Evolutionary conservation across 2,797 vertebrate genomes (phyloP).

Genomic region (Hoplostethus atlanticus): DNA sequence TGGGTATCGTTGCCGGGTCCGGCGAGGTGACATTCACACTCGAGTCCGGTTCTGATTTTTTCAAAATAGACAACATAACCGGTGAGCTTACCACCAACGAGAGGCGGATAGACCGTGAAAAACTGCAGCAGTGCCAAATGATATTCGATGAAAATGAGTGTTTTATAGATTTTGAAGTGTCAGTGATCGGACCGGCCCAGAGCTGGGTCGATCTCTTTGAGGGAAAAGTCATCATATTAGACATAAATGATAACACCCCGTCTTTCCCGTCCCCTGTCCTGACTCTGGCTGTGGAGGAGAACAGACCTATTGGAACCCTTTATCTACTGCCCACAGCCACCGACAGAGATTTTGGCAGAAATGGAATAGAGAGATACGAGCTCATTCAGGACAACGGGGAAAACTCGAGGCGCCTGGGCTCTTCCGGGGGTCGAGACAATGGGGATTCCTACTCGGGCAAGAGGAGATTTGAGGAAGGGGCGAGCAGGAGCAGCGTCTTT

Average conservation of each 20-base stretch:
- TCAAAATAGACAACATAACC: conserved; percentile 99
- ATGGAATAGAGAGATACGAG: conserved; percentile 98
- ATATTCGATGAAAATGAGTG: conserved; percentile 99
- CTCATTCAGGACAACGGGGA: conserved; percentile 93
- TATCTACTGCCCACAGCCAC: conserved; percentile 97
- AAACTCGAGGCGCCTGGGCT: conserved; percentile 82
- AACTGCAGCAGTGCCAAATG: conserved; percentile 99
- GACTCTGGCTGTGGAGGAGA: conserved; percentile 97
- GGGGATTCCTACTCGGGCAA: conserved; percentile 84
- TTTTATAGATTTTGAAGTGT: conserved; percentile 98
- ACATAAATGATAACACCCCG: conserved; percentile 99
- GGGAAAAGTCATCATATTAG: conserved; percentile 95
- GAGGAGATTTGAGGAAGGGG: conserved; percentile 86
- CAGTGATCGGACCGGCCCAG: conserved; percentile 98
- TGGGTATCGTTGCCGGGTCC: conserved; percentile 93
- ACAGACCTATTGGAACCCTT: conserved; percentile 96
- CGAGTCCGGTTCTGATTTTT: conserved; percentile 96
- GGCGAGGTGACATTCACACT: conserved; percentile 98
- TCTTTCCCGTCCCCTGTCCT: conserved; percentile 97
- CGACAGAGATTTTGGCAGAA: conserved; percentile 96
- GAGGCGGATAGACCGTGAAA: conserved; percentile 97
- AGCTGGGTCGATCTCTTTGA: conserved; percentile 99
- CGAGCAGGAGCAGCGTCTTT: conserved; percentile 92
- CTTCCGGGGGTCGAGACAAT: conserved; percentile 55
- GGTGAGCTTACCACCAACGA: conserved; percentile 97